Base-by-base conservation (phyloP, 2,888 invertebrate genomes). In the Blera fallax region DNA sequence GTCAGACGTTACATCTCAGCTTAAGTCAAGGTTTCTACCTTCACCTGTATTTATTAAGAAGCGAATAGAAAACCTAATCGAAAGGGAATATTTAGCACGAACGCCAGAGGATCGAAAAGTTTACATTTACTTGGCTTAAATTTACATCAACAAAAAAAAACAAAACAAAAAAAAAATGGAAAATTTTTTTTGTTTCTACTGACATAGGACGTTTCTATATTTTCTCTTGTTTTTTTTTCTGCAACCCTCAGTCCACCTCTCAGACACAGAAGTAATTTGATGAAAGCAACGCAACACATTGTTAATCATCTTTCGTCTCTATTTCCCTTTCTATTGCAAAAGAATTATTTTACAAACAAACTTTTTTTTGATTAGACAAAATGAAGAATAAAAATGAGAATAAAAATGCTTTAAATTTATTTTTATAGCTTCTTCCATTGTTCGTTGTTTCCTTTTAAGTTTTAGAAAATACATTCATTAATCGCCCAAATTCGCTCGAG, bases 21-120 rank as follows among this genome's bases (percentile, higher is more conserved):
- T 99, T 89, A 98, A 97, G 93, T 96, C 96, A 89, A 95, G 99
- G 91, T 99, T 99, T 95, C 94, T 98, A 93, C 99, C 99, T 87
- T 98, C 98, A 89, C 99, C 99, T 70, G 97, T 98, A 89, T 96
- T 99, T 89, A 99, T 99, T 92, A 99, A 99, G 94, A 99, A 99
- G 93, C 96, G 99, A 92, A 99, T 99, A 93, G 99, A 99, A 94
- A 98, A 98, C 87, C 95, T 99, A 90, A 99, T 99, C 92, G 99
- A 99, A 93, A 95, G 99, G 89, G 99, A 99, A 93, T 99, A 99
- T 94, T 94, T 99, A 91, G 98, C 98, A 88, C 95, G 99, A 93
- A 98, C 98, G 91, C 96, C 98, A 79, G 98, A 98, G 93, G 99
- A 99, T 94, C 95, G 97, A 93, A 98, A 98, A 95, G 95, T 98